These are phyloP conservation scores for Andrena cerasifolii DNA, from an alignment of 1,140 invertebrate species.

Conservation along the genomic window DNA sequence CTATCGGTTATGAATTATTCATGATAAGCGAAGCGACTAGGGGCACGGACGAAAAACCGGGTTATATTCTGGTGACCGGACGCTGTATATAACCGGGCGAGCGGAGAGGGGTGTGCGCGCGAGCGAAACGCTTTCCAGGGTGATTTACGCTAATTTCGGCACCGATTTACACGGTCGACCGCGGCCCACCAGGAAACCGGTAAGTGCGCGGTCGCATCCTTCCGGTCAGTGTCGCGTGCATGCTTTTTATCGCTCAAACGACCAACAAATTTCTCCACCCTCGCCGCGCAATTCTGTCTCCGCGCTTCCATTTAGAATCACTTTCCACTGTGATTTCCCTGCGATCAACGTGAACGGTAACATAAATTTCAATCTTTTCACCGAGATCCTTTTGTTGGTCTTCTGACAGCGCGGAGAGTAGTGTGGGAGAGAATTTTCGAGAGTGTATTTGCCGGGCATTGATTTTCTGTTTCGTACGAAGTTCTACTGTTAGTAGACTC, in stretches of 20 bases:
- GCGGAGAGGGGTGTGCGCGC: conserved; percentile 28
- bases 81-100: conserved; percentile 49
- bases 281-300: neutral
- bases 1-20: conserved; percentile 70
- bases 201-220: conserved; percentile 63
- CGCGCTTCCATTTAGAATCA: neutral
- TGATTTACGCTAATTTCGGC: conserved; percentile 70
- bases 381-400: neutral
- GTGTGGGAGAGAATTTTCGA: too few species aligned
- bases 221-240: conserved; percentile 55
- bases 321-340: neutral
- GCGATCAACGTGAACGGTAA: conserved; percentile 4
- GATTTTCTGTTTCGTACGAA: too few species aligned
- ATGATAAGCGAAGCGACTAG: conserved; percentile 50
- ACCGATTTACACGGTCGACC: conserved; percentile 53
- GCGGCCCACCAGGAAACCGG: conserved; percentile 38
- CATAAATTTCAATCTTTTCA: neutral
- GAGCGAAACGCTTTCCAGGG: conserved; percentile 50
- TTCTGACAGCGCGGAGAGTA: neutral
- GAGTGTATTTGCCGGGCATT: too few species aligned
- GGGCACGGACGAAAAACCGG: conserved; percentile 53
- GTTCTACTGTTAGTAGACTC: too few species aligned
- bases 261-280: conserved; percentile 34
- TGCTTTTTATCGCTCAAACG: conserved; percentile 53
- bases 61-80: conserved; percentile 61